Conservation (phyloP, 2,888 invertebrate species). For the Myopa testacea region DNA sequence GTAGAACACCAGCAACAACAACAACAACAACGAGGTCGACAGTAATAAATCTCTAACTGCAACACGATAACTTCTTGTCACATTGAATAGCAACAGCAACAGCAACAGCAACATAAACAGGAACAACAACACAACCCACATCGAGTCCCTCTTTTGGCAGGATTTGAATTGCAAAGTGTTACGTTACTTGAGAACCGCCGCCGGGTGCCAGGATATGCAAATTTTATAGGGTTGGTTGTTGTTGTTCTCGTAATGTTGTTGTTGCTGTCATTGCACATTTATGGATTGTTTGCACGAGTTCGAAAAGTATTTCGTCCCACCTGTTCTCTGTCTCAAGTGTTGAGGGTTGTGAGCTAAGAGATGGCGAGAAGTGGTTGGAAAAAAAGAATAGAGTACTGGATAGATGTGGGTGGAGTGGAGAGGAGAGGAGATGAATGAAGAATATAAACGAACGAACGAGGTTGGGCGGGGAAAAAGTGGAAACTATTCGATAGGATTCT, state of each 20-base stretch:
- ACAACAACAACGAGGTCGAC: not conserved
- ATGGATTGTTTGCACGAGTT: not conserved
- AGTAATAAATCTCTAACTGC: slow-evolving; percentile 29
- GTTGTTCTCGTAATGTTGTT: not conserved
- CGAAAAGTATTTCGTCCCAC: not conserved
- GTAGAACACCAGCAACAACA: slow-evolving; percentile 5
- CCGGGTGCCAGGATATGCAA: slow-evolving; percentile 16
- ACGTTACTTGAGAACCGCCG: not conserved
- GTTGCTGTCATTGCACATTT: not conserved
- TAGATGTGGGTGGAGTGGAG: no score
- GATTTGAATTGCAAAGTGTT: slow-evolving; percentile 20
- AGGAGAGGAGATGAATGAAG: no score
- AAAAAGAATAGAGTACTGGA: no score
- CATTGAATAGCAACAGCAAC: slow-evolving; percentile 8
- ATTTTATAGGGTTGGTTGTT: not conserved
- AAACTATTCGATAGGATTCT: no score
- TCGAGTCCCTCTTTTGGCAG: not conserved
- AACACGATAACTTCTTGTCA: slow-evolving; percentile 31
- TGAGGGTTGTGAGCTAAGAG: no score
- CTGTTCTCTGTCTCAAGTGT: no score
- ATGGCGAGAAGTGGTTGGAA: no score
- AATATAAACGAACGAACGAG: no score
- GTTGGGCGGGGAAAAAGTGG: no score
- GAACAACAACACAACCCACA: not conserved
- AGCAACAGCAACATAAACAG: not conserved